Base-by-base conservation (phyloP, 1,140 invertebrate genomes). In the Hycleus phaleratus region DNA sequence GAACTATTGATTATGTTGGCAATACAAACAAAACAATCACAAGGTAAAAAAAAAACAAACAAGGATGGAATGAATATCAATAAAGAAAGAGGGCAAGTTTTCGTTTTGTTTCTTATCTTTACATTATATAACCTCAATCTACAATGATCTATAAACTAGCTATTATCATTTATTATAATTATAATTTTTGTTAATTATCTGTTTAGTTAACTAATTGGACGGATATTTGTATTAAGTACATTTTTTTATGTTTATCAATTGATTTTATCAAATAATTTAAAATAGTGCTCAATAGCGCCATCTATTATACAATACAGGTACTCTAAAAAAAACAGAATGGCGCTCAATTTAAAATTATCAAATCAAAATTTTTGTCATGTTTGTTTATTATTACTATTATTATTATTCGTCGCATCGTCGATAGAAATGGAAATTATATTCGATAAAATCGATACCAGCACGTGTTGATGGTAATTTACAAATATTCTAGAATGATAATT, bases 371-470 rank as follows among this genome's bases (percentile, higher is more conserved):
- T 10, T 32, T 7, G 18, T 18, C 18, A 18, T 18, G 18, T 50
- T 38, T 38, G 32, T 50, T 6, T 50, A 26, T 39, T 50, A 5
- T 25, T 39, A 51, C 38, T 12, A 40, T 51, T 51, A 38, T 38
- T 42, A 53, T 74, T 72, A 82, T 64, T 82, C 81, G 60, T 76
- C 75, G 71, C 82, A 84, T 62, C 80, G 75, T 71, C 81, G 73
- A 61, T 80, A 79, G 45, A 84, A 78, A 60, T 78, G 74, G 56
- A 84, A 81, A 64, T 83, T 83, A 70, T 80, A 82, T 68, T 83
- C 81, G 11, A 81, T 69, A 63, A 79, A 82, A 24, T 79, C 73
- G 9, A 72, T 65, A 50, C 77, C 77, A 26, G 76, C 64, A 46
- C 77, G 74, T 4, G 69, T 65, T 4, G 67, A 67, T 11, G 75